A percentile compares a stretch with the other conserved stretches of the same genome.
Evolutionary conservation across 2,888 invertebrate genomes (phyloP).

Genomic region (Furcula furcula): DNA sequence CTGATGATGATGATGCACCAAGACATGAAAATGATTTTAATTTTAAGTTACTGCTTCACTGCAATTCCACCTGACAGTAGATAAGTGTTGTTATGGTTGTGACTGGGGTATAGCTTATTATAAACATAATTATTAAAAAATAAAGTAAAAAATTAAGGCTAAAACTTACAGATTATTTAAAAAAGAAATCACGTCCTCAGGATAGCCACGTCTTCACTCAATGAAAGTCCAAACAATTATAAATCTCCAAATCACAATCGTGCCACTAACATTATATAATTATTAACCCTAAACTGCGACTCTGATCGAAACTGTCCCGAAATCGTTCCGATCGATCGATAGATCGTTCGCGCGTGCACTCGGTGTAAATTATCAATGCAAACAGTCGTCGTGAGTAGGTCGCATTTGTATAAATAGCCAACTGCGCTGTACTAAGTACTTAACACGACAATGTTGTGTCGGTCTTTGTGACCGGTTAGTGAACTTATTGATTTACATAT

Average conservation of each 20-base stretch:
- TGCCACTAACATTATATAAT: conserved; percentile 14
- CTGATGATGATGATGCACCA: too few species aligned
- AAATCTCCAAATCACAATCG: conserved; percentile 27
- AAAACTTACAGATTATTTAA: too few species aligned
- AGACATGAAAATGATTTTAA: too few species aligned
- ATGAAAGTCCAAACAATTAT: conserved; percentile 34
- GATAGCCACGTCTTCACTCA: conserved; percentile 33
- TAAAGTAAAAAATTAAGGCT: too few species aligned
- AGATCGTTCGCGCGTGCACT: conserved; percentile 45
- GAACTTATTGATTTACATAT: not conserved
- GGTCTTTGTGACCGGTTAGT: conserved; percentile 16
- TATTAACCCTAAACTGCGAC: conserved; percentile 26
- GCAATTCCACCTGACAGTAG: too few species aligned
- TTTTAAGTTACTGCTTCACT: too few species aligned
- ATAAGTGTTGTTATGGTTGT: too few species aligned
- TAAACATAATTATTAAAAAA: too few species aligned
- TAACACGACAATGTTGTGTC: conserved; percentile 24
- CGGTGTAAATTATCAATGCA: conserved; percentile 46
- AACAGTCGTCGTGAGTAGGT: conserved; percentile 47
- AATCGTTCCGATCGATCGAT: conserved; percentile 18
- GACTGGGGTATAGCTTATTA: too few species aligned
- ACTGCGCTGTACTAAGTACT: conserved; percentile 33
- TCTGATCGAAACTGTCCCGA: conserved; percentile 17
- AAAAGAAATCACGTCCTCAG: too few species aligned
- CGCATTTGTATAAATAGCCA: conserved; percentile 66